Percentiles rank a stretch among this genome's conserved stretches.
These are phyloP conservation scores for Rhagonycha lutea DNA, from an alignment of 2,888 invertebrate genomes.

Conservation along the genomic window DNA sequence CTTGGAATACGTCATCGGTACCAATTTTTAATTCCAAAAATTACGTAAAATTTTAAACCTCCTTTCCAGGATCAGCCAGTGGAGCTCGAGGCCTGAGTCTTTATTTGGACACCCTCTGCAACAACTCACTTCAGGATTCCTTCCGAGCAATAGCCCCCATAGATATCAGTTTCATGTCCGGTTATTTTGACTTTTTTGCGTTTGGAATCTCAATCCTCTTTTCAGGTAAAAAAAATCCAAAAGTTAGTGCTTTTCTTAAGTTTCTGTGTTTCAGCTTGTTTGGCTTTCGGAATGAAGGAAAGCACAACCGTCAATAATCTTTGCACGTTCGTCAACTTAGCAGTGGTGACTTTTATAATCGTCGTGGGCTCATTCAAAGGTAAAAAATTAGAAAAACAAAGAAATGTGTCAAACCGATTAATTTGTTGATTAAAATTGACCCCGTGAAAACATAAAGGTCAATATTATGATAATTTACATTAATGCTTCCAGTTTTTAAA, in stretches of 20 bases:
- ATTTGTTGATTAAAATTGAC: too few species aligned
- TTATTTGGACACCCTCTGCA: conserved; percentile 72
- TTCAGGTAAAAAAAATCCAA: conserved; percentile 61
- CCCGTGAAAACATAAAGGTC: too few species aligned
- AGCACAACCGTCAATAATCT: conserved; percentile 85
- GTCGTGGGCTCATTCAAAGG: conserved; percentile 77
- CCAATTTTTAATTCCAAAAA: too few species aligned
- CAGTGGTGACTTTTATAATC: conserved; percentile 81
- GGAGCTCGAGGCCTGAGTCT: conserved; percentile 79
- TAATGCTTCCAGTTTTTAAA: too few species aligned
- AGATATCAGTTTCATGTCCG: conserved; percentile 65
- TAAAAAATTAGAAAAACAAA: conserved; percentile 41
- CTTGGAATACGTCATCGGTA: conserved; percentile 84
- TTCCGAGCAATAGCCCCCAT: conserved; percentile 68
- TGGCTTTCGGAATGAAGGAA: conserved; percentile 86
- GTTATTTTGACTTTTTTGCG: conserved; percentile 78
- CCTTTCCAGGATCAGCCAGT: conserved; percentile 71
- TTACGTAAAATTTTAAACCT: neutral
- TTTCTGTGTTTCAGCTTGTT: conserved; percentile 60
- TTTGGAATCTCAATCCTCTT: conserved; percentile 72
- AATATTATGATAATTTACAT: too few species aligned
- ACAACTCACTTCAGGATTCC: conserved; percentile 65
- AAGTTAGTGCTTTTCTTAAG: neutral
- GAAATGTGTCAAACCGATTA: too few species aligned
- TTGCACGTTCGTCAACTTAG: conserved; percentile 81